Evolutionary conservation across 2,888 invertebrate genomes (phyloP).

Genomic region (Micoletzkya japonica): DNA sequence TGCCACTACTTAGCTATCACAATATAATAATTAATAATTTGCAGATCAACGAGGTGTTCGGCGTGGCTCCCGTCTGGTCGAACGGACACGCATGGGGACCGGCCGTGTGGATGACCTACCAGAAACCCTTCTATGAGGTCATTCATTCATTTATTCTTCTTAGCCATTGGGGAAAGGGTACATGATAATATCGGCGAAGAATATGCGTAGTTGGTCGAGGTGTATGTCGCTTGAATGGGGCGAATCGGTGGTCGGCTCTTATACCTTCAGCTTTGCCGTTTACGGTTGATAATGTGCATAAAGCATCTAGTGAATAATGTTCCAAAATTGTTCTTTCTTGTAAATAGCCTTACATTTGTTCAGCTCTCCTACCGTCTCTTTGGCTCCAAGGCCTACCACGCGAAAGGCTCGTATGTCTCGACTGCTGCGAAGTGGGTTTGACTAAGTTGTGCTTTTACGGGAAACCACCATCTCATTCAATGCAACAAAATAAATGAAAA

Average conservation of each 20-base stretch:
- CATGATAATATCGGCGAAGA: too few relatives aligned
- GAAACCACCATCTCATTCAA: too few relatives aligned
- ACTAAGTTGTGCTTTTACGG: too few relatives aligned
- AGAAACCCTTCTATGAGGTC: slow-evolving; percentile 21
- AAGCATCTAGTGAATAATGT: too few relatives aligned
- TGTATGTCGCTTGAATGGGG: too few relatives aligned
- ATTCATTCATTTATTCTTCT: neutral
- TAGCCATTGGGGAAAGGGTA: too few relatives aligned
- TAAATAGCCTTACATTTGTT: neutral
- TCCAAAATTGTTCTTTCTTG: neutral
- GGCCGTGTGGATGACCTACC: slow-evolving; percentile 11
- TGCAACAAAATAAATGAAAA: too few relatives aligned
- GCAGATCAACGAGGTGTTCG: slow-evolving; percentile 22
- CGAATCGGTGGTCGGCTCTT: too few relatives aligned
- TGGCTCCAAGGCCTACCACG: slow-evolving; percentile 20
- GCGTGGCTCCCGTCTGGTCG: slow-evolving; percentile 23
- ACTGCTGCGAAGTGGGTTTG: slow-evolving; percentile 18
- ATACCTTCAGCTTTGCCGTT: too few relatives aligned
- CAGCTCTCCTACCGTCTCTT: slow-evolving; percentile 12
- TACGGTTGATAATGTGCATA: too few relatives aligned
- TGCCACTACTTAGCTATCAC: too few relatives aligned
- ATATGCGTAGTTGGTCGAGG: too few relatives aligned
- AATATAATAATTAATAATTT: neutral
- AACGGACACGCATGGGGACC: slow-evolving; percentile 26
- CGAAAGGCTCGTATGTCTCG: slow-evolving; percentile 2